These are phyloP conservation scores for Anthopleura xanthogrammica DNA, from an alignment of 92 coral and sea anemone genomes.

Conservation along the genomic window DNA sequence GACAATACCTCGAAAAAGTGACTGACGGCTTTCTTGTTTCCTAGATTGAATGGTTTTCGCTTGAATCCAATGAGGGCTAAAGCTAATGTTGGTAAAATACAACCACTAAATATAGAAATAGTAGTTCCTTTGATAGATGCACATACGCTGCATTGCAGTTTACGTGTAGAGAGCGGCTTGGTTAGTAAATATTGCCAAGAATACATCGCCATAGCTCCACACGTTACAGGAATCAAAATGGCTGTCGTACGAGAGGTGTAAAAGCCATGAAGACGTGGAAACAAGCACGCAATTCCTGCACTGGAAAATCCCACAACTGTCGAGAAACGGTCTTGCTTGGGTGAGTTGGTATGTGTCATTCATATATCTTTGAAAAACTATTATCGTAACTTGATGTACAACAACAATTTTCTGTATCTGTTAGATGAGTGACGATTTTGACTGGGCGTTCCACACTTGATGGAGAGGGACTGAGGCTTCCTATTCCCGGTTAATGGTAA, in stretches of 20 bases:
- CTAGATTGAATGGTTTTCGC: slow-evolving; percentile 38
- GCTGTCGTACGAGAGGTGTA: slow-evolving; percentile 27
- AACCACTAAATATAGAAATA: slow-evolving; percentile 54
- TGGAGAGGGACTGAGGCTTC: slow-evolving; percentile 1
- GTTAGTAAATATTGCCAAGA: slow-evolving; percentile 57
- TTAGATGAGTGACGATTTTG: background rate
- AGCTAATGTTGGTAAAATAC: slow-evolving; percentile 57
- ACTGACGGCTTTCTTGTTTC: slow-evolving; percentile 7
- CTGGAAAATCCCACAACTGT: slow-evolving; percentile 10
- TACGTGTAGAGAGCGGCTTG: slow-evolving; percentile 38
- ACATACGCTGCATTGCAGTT: slow-evolving; percentile 68
- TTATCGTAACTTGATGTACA: background rate
- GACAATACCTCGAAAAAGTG: slow-evolving; percentile 52
- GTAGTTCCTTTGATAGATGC: slow-evolving; percentile 66
- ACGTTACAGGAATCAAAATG: slow-evolving; percentile 54
- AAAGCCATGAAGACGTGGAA: slow-evolving; percentile 22
- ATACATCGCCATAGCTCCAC: slow-evolving; percentile 52
- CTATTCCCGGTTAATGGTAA: background rate
- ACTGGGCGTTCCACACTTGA: slow-evolving; percentile 8
- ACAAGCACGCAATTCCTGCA: slow-evolving; percentile 18
- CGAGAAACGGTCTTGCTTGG: slow-evolving; percentile 5
- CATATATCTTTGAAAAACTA: background rate
- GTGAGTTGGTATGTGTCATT: slow-evolving; percentile 7
- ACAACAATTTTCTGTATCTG: background rate
- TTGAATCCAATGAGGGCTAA: slow-evolving; percentile 43